phyloP scores from a whole-genome alignment of 2,888 invertebrate species.

The Euproctis similis region DNA sequence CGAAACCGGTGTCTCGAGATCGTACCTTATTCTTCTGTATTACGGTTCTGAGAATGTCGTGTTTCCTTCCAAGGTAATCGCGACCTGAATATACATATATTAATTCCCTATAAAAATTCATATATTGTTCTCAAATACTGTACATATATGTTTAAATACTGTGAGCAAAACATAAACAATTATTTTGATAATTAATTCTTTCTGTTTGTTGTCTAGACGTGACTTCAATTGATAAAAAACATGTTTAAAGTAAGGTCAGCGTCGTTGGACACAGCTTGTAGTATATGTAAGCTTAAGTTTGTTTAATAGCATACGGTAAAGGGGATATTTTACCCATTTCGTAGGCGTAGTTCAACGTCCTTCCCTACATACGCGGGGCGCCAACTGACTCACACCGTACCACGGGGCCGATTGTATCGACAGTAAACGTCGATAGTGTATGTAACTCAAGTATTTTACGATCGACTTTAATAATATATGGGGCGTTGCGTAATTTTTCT shows the following conservation, averaged over 20 bases:
- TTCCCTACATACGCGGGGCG: constrained; percentile 51
- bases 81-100: constrained; percentile 49
- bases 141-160: no score
- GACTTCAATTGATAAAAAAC: constrained; percentile 35
- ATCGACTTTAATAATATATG: constrained; percentile 64
- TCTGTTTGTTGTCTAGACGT: no score
- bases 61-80: constrained; percentile 45
- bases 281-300: constrained; percentile 28
- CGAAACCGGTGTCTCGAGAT: constrained; percentile 41
- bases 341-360: constrained; percentile 56
- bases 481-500: constrained; percentile 63
- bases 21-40: constrained; percentile 45
- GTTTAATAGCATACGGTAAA: constrained; percentile 46
- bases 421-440: constrained; percentile 67
- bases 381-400: constrained; percentile 62
- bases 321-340: constrained; percentile 49
- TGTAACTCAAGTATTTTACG: constrained; percentile 69
- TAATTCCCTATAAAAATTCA: constrained; percentile 54
- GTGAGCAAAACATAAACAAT: no score
- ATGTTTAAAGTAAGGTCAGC: constrained; percentile 18
- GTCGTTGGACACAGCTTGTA: constrained; percentile 21
- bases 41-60: constrained; percentile 45
- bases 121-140: constrained; percentile 41
- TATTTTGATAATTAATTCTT: constrained; percentile 38
- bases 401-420: constrained; percentile 52